Percentiles rank a stretch among this genome's conserved stretches.
These are phyloP conservation scores for Nomada goodeniana DNA, from an alignment of 2,888 invertebrate genomes.

Conservation along the genomic window DNA sequence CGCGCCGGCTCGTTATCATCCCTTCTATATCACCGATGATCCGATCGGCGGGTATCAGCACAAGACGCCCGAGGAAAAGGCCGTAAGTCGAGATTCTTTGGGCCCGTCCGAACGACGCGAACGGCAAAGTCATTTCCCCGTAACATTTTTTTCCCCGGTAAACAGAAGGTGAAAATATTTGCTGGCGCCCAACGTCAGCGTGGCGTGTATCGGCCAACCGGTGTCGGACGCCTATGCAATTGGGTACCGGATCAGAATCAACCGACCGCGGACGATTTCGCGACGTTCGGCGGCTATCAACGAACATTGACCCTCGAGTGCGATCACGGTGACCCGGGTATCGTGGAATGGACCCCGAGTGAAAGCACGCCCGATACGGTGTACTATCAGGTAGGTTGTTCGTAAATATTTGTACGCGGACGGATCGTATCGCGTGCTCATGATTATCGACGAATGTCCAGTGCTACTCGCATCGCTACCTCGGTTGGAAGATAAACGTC, in stretches of 20 bases:
- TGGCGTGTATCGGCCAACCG: conserved; percentile 90
- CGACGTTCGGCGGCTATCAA: conserved; percentile 96
- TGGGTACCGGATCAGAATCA: conserved; percentile 92
- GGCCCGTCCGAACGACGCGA: not conserved
- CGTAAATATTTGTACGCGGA: not conserved
- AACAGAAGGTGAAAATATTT: conserved; percentile 90
- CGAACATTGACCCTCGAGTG: conserved; percentile 93
- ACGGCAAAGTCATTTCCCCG: not conserved
- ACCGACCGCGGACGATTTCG: conserved; percentile 92
- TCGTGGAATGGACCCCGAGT: conserved; percentile 95
- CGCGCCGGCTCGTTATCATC: conserved; percentile 93
- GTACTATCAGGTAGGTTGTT: conserved; percentile 91
- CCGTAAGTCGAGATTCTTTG: conserved; percentile 85
- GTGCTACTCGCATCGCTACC: conserved; percentile 96
- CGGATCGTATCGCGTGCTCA: not conserved
- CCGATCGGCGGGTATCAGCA: conserved; percentile 95
- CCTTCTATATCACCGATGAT: conserved; percentile 97
- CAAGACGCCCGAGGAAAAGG: conserved; percentile 92
- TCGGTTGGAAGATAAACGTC: conserved; percentile 98
- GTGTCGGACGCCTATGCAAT: conserved; percentile 93
- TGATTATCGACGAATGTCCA: conserved; percentile 81
- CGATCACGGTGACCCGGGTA: conserved; percentile 93
- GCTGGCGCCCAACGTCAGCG: conserved; percentile 91
- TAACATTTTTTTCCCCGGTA: no score
- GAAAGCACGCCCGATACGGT: conserved; percentile 94